Evolutionary conservation across 2,113 vertebrate genomes (phyloP), one percentile per base, ranked within the genome.

Genomic region (Corythaixoides concolor): DNA sequence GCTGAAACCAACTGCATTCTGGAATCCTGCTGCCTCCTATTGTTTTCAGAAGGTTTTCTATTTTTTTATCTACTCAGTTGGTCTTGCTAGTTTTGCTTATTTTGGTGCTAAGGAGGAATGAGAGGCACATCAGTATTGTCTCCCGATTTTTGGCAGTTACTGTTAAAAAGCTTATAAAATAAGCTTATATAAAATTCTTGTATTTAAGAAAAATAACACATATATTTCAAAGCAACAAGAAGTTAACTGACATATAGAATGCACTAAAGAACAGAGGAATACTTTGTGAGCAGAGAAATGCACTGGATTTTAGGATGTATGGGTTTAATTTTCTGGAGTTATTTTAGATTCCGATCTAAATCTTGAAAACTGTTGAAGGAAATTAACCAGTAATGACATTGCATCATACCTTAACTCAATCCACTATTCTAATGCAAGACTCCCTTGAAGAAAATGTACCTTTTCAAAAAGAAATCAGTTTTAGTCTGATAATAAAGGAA

Each of bases 61-160:
- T 58, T 82, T 95, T 95, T 97, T 95, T 33, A 91, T 97, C 92
- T 96, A 76, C 70, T 84, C 49, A 66, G 92, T 73, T 93, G 77
- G 91, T 89, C 89, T 93, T 72, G 41, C 20, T 92, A 49, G 89
- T 89, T 95, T 78, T 76, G 60, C 87, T 95, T 91, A 72, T 87
- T 95, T 93, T 92, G 41, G 28, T 94, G 32, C 39, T 76, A 69
- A 87, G 92, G 53, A 72, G 66, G 35, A 96, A 79, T 82, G 41
- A 22, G 50, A 92, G 28, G n/a, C 69, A 68, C 11, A 75, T 87
- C 66, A 94, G 39, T 26, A 95, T 89, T 90, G 77, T 91, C 39
- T 95, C 50, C 12, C 37, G 49, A 15, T 85, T 95, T 93, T 92
- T 89, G 41, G 6, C 79, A 82, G 78, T 84, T 95, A 69, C 23